phyloP scores from a whole-genome alignment of 2,113 vertebrate species.

The Cololabis saira region DNA sequence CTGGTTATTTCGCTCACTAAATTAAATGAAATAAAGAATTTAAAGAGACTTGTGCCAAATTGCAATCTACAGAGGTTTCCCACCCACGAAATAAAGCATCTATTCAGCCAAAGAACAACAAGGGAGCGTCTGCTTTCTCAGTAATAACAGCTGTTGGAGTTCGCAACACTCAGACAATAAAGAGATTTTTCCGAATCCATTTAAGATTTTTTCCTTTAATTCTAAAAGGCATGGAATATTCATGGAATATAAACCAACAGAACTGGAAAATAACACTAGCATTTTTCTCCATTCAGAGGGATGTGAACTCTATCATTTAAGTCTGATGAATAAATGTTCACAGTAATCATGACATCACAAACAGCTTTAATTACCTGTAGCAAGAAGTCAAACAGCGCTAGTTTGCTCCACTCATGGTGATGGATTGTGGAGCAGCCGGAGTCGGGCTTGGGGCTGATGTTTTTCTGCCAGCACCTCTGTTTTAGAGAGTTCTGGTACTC shows the following conservation, averaged over 20 bases:
- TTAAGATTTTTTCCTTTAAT: background rate
- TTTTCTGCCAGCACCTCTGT: constrained; percentile 90
- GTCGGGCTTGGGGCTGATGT: constrained; percentile 84
- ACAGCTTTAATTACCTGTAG: constrained; percentile 85
- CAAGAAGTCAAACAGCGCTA: constrained; percentile 95
- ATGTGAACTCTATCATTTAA: background rate
- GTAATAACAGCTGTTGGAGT: constrained; percentile 17
- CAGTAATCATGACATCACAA: background rate
- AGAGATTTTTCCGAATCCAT: background rate
- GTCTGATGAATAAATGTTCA: background rate
- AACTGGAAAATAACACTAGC: background rate
- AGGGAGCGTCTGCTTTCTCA: background rate
- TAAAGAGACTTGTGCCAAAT: constrained; percentile 13
- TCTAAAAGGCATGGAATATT: constrained; percentile 12
- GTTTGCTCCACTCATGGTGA: constrained; percentile 93
- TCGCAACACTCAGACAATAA: background rate
- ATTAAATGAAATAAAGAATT: constrained; percentile 1
- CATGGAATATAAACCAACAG: background rate
- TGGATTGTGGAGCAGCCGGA: constrained; percentile 88
- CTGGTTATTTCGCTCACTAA: too few relatives aligned
- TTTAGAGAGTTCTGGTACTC: constrained; percentile 88
- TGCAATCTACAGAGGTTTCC: constrained; percentile 13
- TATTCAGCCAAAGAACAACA: constrained; percentile 22
- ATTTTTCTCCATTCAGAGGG: background rate
- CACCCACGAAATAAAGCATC: constrained; percentile 46